phyloP scores from a whole-genome alignment of 2,113 vertebrate species.

The Theristicus caerulescens region DNA sequence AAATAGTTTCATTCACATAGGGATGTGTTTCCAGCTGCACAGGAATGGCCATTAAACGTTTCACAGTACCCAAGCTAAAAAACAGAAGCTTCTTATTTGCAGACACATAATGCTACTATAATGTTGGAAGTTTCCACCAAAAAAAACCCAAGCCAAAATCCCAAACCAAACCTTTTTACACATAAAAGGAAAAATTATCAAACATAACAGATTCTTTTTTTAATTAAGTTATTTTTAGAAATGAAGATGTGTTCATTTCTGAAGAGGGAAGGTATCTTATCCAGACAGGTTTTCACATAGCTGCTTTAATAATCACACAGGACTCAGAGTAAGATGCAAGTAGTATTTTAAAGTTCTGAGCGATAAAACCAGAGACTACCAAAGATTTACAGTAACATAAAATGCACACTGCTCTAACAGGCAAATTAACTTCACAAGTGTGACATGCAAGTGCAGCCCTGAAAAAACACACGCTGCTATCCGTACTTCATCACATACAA shows the following conservation, averaged over 20 bases:
- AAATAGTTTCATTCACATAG: slow-evolving; percentile 69
- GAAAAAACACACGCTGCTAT: background rate
- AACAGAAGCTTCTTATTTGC: slow-evolving; percentile 31
- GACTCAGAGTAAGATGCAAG: background rate
- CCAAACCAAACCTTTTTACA: background rate
- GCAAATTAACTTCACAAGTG: slow-evolving; percentile 38
- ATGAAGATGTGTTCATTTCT: slow-evolving; percentile 10
- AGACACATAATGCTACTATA: background rate
- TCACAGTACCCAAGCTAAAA: slow-evolving; percentile 29
- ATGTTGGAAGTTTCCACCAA: slow-evolving; percentile 12
- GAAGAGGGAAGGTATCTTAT: background rate
- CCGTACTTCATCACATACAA: background rate
- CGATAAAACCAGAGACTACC: background rate
- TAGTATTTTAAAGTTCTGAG: slow-evolving; percentile 55
- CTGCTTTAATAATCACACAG: background rate
- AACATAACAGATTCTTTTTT: background rate
- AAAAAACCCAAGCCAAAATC: background rate
- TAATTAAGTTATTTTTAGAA: slow-evolving; percentile 3
- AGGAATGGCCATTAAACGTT: slow-evolving; percentile 69
- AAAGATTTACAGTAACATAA: slow-evolving; percentile 38
- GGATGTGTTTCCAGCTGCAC: slow-evolving; percentile 62
- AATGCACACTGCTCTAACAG: slow-evolving; percentile 39
- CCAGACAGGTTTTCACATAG: background rate
- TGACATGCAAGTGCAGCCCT: background rate
- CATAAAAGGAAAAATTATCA: background rate